phyloP scores from a whole-genome alignment of 2,797 vertebrate species.

The Lacerta viridis region DNA sequence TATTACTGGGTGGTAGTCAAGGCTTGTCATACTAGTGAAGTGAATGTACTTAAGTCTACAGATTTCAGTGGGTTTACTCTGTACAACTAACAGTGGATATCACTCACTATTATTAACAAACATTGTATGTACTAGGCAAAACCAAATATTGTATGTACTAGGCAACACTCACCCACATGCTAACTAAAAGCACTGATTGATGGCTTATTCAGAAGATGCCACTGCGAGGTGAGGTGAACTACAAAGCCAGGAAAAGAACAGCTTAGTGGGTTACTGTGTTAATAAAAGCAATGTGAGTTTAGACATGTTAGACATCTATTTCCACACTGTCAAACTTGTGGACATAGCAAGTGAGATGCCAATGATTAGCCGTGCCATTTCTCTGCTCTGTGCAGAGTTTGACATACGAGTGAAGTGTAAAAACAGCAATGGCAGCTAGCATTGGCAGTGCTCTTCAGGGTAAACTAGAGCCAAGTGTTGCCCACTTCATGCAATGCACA shows the following conservation, averaged over 20 bases:
- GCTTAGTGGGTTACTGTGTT: constrained; percentile 78
- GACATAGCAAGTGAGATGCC: too few species aligned
- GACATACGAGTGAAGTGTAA: background rate
- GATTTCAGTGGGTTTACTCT: too few species aligned
- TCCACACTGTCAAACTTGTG: background rate
- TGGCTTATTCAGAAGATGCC: constrained; percentile 86
- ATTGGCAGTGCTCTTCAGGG: background rate
- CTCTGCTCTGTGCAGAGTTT: background rate
- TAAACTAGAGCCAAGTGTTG: background rate
- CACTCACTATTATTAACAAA: background rate
- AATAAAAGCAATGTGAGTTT: constrained; percentile 47
- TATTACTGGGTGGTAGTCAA: background rate
- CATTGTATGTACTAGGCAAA: constrained; percentile 17
- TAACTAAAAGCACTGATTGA: constrained; percentile 81
- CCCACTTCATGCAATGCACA: background rate
- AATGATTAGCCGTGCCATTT: background rate
- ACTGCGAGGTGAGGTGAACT: constrained; percentile 84
- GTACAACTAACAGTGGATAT: too few species aligned
- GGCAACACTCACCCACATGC: constrained; percentile 84
- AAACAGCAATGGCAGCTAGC: background rate
- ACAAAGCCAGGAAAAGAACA: constrained; percentile 85
- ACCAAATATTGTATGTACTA: constrained; percentile 60
- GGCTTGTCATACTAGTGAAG: too few species aligned
- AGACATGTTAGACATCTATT: constrained; percentile 28
- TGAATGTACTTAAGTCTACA: too few species aligned